Evolutionary conservation across 2,797 vertebrate species (phyloP).

Genomic region (Microctenopoma stevenorrisi): DNA sequence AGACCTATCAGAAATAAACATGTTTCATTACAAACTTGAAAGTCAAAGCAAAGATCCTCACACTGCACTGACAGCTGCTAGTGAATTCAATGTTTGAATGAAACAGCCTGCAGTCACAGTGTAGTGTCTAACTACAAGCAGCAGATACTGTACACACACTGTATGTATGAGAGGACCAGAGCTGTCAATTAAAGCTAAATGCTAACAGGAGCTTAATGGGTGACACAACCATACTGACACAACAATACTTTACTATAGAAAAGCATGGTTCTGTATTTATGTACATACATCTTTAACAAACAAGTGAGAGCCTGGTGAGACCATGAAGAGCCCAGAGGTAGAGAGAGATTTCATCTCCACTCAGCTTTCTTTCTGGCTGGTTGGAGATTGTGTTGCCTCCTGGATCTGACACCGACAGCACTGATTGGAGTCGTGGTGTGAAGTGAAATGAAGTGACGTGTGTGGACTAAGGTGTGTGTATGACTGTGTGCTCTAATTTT

Average conservation of each 20-base stretch:
- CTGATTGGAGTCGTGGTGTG: conserved; percentile 51
- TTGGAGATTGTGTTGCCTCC: conserved; percentile 46
- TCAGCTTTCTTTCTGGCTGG: conserved; percentile 47
- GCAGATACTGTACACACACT: too few relatives aligned
- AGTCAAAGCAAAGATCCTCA: too few relatives aligned
- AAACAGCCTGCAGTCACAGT: too few relatives aligned
- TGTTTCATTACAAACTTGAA: too few relatives aligned
- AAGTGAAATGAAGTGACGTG: conserved; percentile 56
- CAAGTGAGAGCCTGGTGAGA: conserved; percentile 10
- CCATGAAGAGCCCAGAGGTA: conserved; percentile 18
- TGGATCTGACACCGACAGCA: conserved; percentile 32
- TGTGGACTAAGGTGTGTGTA: conserved; percentile 8
- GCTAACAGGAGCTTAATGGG: too few relatives aligned
- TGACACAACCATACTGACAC: not conserved
- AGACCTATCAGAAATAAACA: too few relatives aligned
- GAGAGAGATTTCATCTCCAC: conserved; percentile 39
- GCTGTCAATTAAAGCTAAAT: not conserved
- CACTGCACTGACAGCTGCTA: too few relatives aligned
- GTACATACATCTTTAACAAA: conserved; percentile 7
- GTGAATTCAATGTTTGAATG: too few relatives aligned
- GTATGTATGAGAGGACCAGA: too few relatives aligned
- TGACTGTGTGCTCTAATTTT: conserved; percentile 1
- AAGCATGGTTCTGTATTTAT: not conserved
- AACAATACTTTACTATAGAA: not conserved
- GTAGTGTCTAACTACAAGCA: too few relatives aligned